Base-by-base conservation (phyloP, 2,113 vertebrate species). In the Daubentonia madagascariensis region DNA sequence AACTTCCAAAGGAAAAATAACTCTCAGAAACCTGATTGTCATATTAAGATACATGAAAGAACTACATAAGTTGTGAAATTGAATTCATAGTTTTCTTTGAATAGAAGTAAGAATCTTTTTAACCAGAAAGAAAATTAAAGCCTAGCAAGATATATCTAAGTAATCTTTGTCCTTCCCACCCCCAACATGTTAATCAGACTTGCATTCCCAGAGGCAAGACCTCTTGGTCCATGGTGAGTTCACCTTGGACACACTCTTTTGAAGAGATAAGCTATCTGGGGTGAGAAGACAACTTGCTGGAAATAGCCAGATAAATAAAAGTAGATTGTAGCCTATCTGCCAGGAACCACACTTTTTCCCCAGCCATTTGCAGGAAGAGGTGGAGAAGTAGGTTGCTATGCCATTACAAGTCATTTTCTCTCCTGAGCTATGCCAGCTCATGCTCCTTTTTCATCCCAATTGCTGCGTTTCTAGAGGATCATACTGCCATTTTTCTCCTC, bases 391-490 rank as follows among this genome's bases (percentile, higher is more conserved):
- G 83, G 86, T 84, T 93, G 95, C 89, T 89, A 25, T 52, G 90
- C 78, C 95, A 78, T 96, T 96, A 67, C 57, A 57, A 93, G 94
- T 73, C 91, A 78, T 97, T 96, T 97, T 96, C 93, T 97, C 94
- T 95, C 95, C 92, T 45, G 83, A 92, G 95, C 75, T 85, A 54
- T 0, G 5, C 94, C 85, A 80, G 92, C 79, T 79, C 79, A 35
- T 11, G 48, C 79, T 95, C 95, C 80, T 96, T 96, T 97, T 97
- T 97, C 95, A 97, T 97, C 93, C 91, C 96, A 97, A 97, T 88
- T 97, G 94, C 97, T 90, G 40, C 90, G 59, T 97, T 98, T 96
- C 92, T 73, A 89, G 92, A 91, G 80, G 75, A 95, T 97, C 84
- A 80, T 67, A 52, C 80, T 93, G 93, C 89, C 96, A 85, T 97